phyloP scores from a whole-genome alignment of 2,113 vertebrate species.

The Percopsis transmontana region DNA sequence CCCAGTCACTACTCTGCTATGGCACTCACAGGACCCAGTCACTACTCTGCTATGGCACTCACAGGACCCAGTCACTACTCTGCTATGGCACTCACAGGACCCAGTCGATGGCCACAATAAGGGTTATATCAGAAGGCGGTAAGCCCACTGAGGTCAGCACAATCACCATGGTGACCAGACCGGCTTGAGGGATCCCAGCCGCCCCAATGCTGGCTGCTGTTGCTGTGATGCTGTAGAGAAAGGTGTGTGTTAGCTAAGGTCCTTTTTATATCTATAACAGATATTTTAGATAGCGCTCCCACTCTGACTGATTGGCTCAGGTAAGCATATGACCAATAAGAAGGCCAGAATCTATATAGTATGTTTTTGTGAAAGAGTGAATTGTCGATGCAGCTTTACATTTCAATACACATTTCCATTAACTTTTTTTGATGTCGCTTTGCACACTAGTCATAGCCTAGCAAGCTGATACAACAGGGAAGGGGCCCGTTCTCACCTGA shows the following conservation, averaged over 20 bases:
- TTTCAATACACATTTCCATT: too few species aligned
- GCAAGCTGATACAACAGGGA: background rate
- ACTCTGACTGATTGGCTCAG: too few species aligned
- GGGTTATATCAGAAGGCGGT: conserved; percentile 84
- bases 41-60: background rate
- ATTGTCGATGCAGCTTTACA: too few species aligned
- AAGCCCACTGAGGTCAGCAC: conserved; percentile 87
- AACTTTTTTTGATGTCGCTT: background rate
- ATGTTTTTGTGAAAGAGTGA: too few species aligned
- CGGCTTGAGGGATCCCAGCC: conserved; percentile 85
- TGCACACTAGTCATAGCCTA: background rate
- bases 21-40: background rate
- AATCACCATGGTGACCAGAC: conserved; percentile 88
- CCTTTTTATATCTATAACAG: too few species aligned
- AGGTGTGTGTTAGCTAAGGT: too few species aligned
- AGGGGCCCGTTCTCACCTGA: conserved; percentile 76
- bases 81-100: conserved; percentile 73
- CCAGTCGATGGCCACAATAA: conserved; percentile 86
- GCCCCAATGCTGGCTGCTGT: conserved; percentile 79
- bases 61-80: too few species aligned
- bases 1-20: too few species aligned
- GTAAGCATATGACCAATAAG: too few species aligned
- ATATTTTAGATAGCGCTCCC: too few species aligned
- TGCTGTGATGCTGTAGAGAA: conserved; percentile 70
- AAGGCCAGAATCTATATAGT: too few species aligned